Conservation (phyloP, 2,888 invertebrate species). For the Empis livida region DNA sequence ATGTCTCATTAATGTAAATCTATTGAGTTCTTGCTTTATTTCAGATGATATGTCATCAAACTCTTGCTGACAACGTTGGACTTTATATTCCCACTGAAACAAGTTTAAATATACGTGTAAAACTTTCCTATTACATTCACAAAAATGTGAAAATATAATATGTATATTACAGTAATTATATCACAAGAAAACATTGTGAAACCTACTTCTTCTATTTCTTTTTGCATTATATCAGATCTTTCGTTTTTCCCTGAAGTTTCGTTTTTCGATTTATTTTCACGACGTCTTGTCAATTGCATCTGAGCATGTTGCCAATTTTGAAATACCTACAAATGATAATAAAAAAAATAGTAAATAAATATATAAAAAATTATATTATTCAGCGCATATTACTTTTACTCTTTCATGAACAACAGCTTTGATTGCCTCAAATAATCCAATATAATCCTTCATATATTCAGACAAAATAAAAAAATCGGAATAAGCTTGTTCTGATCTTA, state of each 20-base stretch:
- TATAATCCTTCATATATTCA: constrained; percentile 92
- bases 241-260: constrained; percentile 84
- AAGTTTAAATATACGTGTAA: constrained; percentile 4
- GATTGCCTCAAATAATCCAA: constrained; percentile 80
- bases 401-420: constrained; percentile 67
- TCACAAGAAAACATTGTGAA: too few species aligned
- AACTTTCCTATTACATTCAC: too few species aligned
- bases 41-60: constrained; percentile 90
- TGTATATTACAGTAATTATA: too few species aligned
- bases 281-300: constrained; percentile 81
- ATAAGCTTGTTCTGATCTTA: constrained; percentile 86
- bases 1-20: constrained; percentile 79
- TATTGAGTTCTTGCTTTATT: constrained; percentile 86
- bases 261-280: constrained; percentile 85
- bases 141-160: too few species aligned
- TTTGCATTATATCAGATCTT: constrained; percentile 73
- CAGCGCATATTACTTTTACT: constrained; percentile 43
- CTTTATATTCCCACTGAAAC: constrained; percentile 85
- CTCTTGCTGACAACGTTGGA: constrained; percentile 91
- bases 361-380: constrained; percentile 36
- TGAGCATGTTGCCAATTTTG: constrained; percentile 98
- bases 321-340: constrained; percentile 74
- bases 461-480: constrained; percentile 87
- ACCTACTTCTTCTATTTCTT: constrained; percentile 81
- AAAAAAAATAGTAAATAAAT: constrained; percentile 8